phyloP scores from a whole-genome alignment of 2,113 vertebrate genomes.

The Ancistrus triradiatus region DNA sequence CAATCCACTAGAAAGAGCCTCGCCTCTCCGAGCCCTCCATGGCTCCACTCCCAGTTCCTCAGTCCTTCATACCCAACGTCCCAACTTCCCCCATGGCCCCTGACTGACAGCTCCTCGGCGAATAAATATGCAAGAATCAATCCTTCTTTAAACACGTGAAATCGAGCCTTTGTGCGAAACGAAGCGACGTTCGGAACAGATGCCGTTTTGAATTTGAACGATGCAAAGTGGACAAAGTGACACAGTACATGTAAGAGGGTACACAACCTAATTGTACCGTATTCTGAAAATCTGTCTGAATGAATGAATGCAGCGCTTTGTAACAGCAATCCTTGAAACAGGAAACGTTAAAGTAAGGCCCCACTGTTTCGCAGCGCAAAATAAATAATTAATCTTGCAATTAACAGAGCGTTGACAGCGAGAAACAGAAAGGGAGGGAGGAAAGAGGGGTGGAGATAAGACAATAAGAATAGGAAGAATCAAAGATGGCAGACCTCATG shows the following conservation, averaged over 20 bases:
- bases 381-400: conserved; percentile 59
- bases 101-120: conserved; percentile 9
- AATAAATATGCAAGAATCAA: conserved; percentile 45
- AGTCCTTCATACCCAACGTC: conserved; percentile 9
- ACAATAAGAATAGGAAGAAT: conserved; percentile 46
- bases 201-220: neutral
- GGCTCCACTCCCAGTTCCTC: conserved; percentile 25
- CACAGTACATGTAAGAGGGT: neutral
- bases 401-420: conserved; percentile 52
- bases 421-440: conserved; percentile 20
- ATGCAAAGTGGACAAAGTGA: neutral
- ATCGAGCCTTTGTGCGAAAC: conserved; percentile 12
- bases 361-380: conserved; percentile 16
- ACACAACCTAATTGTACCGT: no score
- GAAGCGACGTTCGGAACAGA: no score
- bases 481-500: conserved; percentile 57
- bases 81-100: neutral
- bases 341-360: conserved; percentile 24
- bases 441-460: conserved; percentile 9
- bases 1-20: conserved; percentile 75
- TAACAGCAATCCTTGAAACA: no score
- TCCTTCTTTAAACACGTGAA: conserved; percentile 36
- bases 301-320: no score
- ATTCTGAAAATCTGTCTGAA: no score
- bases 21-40: conserved; percentile 46